Evolutionary conservation across 2,888 invertebrate species (phyloP), one percentile per base, ranked within the genome.

Genomic region (Notocelia uddmanniana): DNA sequence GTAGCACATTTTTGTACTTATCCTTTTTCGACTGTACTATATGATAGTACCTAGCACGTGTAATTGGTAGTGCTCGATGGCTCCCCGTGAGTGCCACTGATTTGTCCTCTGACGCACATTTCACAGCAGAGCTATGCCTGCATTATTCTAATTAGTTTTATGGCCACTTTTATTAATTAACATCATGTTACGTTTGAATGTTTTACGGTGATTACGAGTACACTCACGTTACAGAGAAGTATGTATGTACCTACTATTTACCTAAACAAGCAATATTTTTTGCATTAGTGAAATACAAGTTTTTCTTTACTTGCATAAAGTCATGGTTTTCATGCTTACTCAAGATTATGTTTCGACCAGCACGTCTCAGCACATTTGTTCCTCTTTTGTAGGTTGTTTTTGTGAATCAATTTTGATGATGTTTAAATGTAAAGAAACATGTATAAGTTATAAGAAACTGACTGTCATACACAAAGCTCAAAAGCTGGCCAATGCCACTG

Each of bases 91-190:
- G 67, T 74, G 76, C 72, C 81, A 77, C 85, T 88, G 89, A 89
- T 89, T 89, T 87, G 81, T 84, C 87, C 85, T 86, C 13, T 83
- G 85, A 81, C 80, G 79, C 81, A 81, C 86, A 85, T 72, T 67
- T 68, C 66, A 66, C 66, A 79, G 81, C 81, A 77, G 78, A 76
- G 78, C 79, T 74, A 76, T 75, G 80, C 79, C 79, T 84, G 81
- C 88, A 89, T 89, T 89, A 89, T 86, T 84, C 85, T 88, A 89
- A 90, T 90, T 89, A 89, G 83, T 80, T 86, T 84, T 84, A 80
- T 77, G 79, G 79, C 75, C 74, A 78, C 80, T 81, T 80, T 79
- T 77, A 77, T 80, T 83, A 80, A 81, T 83, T 82, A 83, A 78
- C 78, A 76, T 77, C 76, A 78, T 81, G 79, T 79, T 77, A 76